These are phyloP conservation scores for Xiphias gladius DNA, from an alignment of 2,113 vertebrate genomes.

Conservation along the genomic window DNA sequence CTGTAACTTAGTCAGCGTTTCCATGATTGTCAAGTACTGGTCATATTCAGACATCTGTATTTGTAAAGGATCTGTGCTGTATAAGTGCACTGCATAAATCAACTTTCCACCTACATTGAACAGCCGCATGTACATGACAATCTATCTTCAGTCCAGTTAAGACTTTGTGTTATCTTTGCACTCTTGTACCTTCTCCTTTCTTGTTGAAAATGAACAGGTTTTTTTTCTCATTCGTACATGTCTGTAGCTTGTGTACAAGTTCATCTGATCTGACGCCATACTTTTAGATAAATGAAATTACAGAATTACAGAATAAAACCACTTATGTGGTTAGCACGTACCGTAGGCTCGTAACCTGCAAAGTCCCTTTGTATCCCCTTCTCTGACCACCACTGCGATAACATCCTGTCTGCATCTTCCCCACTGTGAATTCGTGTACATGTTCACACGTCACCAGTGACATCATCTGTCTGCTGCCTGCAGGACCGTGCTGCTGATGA, in stretches of 20 bases:
- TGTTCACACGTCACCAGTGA: conserved; percentile 3
- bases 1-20: background rate
- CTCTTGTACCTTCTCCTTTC: conserved; percentile 27
- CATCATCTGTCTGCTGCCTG: conserved; percentile 17
- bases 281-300: no score
- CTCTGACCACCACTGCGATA: background rate
- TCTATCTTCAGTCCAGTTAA: background rate
- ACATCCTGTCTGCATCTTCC: conserved; percentile 14
- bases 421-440: background rate
- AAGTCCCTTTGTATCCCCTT: conserved; percentile 33
- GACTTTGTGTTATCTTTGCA: background rate
- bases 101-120: background rate
- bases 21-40: background rate
- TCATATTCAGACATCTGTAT: background rate
- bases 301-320: background rate
- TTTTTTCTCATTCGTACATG: background rate
- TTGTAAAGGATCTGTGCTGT: background rate
- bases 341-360: background rate
- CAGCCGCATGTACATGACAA: background rate
- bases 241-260: background rate
- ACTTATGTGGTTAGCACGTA: background rate
- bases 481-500: conserved; percentile 95
- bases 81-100: background rate
- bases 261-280: background rate
- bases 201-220: background rate